Evolutionary conservation across 30 jellyfish, hydroid and myxozoan genomes (phyloP).

Genomic region (Rhopilema esculentum): DNA sequence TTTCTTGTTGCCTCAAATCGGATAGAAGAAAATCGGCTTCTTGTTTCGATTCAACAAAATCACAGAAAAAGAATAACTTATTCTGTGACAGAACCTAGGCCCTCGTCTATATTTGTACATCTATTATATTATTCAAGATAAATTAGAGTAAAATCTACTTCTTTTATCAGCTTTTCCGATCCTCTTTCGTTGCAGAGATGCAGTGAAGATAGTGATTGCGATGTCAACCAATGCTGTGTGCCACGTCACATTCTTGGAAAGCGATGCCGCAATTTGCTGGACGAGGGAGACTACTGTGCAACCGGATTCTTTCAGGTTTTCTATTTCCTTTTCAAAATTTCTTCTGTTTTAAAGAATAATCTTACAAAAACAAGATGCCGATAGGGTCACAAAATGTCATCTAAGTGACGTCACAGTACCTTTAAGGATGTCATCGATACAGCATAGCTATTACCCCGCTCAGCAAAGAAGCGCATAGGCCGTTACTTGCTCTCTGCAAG

Average conservation of each 20-base stretch:
- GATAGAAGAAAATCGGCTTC: too few species aligned
- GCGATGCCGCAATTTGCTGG: slow-evolving; percentile 54
- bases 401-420: neutral
- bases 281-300: slow-evolving; percentile 56
- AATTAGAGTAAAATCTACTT: too few species aligned
- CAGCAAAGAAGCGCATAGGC: too few species aligned
- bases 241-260: slow-evolving; percentile 54
- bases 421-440: neutral
- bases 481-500: too few species aligned
- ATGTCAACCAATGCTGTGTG: slow-evolving; percentile 46
- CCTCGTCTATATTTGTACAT: too few species aligned
- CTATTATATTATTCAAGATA: too few species aligned
- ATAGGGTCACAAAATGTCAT: neutral
- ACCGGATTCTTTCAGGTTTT: slow-evolving; percentile 41
- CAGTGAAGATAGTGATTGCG: slow-evolving; percentile 58
- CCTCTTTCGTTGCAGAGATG: slow-evolving; percentile 26
- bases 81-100: too few species aligned
- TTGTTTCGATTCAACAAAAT: too few species aligned
- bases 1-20: too few species aligned
- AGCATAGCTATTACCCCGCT: too few species aligned
- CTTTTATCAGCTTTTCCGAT: neutral
- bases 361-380: neutral
- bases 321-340: neutral
- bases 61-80: too few species aligned
- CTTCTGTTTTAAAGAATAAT: neutral